These are phyloP conservation scores for Chaenodraco wilsoni DNA, from an alignment of 2,797 vertebrate species.

Conservation along the genomic window DNA sequence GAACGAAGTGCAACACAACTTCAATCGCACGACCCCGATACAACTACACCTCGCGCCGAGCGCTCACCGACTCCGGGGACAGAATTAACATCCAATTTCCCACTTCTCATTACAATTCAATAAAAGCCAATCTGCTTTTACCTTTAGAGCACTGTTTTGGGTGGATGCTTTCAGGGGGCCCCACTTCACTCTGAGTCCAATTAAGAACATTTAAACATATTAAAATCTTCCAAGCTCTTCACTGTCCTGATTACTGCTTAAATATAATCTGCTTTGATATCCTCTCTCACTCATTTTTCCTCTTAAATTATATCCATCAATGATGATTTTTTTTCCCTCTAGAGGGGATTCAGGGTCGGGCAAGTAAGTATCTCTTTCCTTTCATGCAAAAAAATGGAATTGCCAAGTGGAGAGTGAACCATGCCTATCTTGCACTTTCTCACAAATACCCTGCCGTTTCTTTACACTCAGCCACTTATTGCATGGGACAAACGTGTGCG, in stretches of 20 bases:
- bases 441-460: constrained; percentile 30
- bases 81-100: constrained; percentile 81
- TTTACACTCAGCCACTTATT: constrained; percentile 27
- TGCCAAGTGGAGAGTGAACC: constrained; percentile 47
- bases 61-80: constrained; percentile 73
- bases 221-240: constrained; percentile 80
- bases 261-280: constrained; percentile 79
- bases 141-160: constrained; percentile 81
- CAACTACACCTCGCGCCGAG: constrained; percentile 63
- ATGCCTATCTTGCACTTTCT: constrained; percentile 19
- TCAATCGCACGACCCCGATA: constrained; percentile 67
- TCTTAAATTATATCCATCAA: constrained; percentile 75
- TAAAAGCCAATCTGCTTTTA: constrained; percentile 83
- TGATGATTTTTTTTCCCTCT: constrained; percentile 60
- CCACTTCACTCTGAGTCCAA: constrained; percentile 77
- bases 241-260: constrained; percentile 79
- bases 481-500: constrained; percentile 9
- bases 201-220: constrained; percentile 83
- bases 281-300: constrained; percentile 71
- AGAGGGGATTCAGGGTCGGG: constrained; percentile 62
- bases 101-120: constrained; percentile 84
- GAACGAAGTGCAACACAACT: constrained; percentile 65
- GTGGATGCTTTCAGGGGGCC: constrained; percentile 79
- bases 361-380: constrained; percentile 59
- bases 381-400: constrained; percentile 60